Evolutionary conservation across 2,113 vertebrate genomes (phyloP).

Genomic region (Tyrannus savana): DNA sequence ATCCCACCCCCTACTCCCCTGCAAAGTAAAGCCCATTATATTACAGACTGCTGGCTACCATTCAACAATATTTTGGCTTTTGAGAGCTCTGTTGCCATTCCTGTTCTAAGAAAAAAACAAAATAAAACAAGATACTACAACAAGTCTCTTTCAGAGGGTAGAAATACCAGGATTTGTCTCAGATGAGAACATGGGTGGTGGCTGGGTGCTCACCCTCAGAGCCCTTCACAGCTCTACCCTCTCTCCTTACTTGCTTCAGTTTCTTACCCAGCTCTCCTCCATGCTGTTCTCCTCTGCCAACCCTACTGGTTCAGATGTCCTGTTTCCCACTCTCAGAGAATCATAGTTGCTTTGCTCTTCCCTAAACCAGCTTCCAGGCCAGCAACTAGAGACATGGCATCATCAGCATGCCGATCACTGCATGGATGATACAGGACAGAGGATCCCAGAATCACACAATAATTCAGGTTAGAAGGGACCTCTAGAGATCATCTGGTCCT

Average conservation of each 20-base stretch:
- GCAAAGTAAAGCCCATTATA: neutral
- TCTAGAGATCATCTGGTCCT: neutral
- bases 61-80: neutral
- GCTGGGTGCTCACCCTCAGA: neutral
- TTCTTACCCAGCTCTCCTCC: neutral
- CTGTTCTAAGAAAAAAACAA: slow-evolving; percentile 5
- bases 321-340: neutral
- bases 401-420: neutral
- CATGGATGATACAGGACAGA: neutral
- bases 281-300: accelerated
- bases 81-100: neutral
- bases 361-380: neutral
- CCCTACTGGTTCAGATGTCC: neutral
- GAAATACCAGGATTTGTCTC: neutral
- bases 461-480: neutral
- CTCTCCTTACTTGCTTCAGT: neutral
- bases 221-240: neutral
- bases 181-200: neutral
- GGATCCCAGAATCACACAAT: neutral
- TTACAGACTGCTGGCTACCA: neutral
- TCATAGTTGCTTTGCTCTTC: neutral
- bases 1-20: neutral
- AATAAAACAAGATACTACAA: neutral
- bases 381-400: neutral
- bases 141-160: neutral